Evolutionary conservation across 2,797 vertebrate genomes (phyloP).

Genomic region (Clarias platycephalus): DNA sequence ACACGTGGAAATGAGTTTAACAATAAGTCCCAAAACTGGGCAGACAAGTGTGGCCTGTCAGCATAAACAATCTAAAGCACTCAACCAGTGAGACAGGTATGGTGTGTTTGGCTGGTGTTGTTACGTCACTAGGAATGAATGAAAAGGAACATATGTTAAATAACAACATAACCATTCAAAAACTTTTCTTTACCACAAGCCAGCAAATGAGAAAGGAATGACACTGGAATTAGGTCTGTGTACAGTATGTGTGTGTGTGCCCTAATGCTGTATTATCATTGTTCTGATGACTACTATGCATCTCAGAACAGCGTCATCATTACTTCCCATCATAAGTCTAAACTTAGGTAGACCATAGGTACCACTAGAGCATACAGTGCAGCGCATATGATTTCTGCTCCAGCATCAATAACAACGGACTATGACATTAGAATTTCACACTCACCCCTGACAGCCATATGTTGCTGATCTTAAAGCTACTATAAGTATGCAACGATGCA

Average conservation of each 20-base stretch:
- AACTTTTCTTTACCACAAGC: constrained; percentile 59
- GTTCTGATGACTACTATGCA: constrained; percentile 28
- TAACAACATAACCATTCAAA: constrained; percentile 62
- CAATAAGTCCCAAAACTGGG: constrained; percentile 33
- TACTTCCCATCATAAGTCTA: constrained; percentile 39
- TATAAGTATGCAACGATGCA: background rate
- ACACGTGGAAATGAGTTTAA: constrained; percentile 46
- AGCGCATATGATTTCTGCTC: constrained; percentile 17
- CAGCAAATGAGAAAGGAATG: constrained; percentile 39
- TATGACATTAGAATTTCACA: background rate
- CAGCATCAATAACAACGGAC: constrained; percentile 3
- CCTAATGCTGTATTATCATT: constrained; percentile 7
- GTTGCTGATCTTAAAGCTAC: background rate
- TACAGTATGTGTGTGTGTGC: background rate
- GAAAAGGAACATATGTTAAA: constrained; percentile 7
- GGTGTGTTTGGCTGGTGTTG: constrained; percentile 58
- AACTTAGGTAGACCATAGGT: constrained; percentile 35
- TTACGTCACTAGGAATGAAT: constrained; percentile 54
- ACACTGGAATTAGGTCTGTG: background rate
- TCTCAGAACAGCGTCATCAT: constrained; percentile 35
- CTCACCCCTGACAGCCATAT: background rate
- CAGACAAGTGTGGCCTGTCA: constrained; percentile 50
- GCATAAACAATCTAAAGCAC: constrained; percentile 57
- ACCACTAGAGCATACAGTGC: constrained; percentile 6
- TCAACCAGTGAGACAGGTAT: constrained; percentile 64